These are phyloP conservation scores for Zaprionus obscuricornis DNA, from an alignment of 2,888 invertebrate genomes.

Conservation along the genomic window DNA sequence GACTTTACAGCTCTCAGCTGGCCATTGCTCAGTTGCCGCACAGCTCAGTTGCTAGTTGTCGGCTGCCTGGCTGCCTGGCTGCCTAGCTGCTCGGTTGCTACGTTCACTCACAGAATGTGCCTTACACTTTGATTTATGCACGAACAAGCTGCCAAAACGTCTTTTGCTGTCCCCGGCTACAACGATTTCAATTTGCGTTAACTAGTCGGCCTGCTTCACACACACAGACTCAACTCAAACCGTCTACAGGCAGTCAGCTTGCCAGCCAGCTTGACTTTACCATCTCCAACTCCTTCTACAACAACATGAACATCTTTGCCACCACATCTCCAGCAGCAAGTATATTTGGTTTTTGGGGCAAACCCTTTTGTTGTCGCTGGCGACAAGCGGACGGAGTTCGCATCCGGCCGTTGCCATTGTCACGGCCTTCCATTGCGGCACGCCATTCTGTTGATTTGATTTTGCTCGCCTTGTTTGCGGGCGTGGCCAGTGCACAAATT, in stretches of 20 bases:
- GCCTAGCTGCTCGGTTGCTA: background rate
- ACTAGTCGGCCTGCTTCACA: constrained; percentile 49
- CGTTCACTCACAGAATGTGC: constrained; percentile 1
- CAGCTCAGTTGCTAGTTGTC: background rate
- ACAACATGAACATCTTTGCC: no score
- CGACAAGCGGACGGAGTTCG: constrained; percentile 29
- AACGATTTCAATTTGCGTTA: constrained; percentile 67
- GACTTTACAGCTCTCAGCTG: constrained; percentile 39
- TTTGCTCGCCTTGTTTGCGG: constrained; percentile 52
- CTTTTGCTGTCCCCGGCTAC: constrained; percentile 50
- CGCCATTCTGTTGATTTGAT: constrained; percentile 66
- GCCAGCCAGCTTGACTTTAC: background rate
- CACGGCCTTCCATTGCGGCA: constrained; percentile 52
- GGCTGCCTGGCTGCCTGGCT: no score
- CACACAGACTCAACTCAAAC: constrained; percentile 42
- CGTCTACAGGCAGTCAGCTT: no score
- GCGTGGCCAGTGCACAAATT: constrained; percentile 50
- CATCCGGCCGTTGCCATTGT: constrained; percentile 52
- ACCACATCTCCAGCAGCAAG: no score
- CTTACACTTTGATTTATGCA: constrained; percentile 61
- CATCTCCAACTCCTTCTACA: background rate
- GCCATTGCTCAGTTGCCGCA: constrained; percentile 4
- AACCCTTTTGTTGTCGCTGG: constrained; percentile 60
- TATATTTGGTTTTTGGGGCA: constrained; percentile 37
- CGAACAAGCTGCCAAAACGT: constrained; percentile 64